Base-by-base conservation (phyloP, 2,797 vertebrate species). In the Myripristis jacobus region DNA sequence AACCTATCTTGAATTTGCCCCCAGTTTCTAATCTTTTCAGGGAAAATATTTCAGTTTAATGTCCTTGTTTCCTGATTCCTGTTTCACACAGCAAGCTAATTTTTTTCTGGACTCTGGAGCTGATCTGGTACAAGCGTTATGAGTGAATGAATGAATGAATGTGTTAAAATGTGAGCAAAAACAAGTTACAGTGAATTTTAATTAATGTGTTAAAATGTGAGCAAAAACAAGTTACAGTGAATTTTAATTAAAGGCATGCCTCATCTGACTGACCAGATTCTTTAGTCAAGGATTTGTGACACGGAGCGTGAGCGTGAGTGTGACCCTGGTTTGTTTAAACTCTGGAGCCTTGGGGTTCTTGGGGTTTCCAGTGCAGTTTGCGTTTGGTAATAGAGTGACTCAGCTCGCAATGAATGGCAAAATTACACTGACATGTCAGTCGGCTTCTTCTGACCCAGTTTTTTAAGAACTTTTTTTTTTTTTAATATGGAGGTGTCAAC, bases 1-100 rank as follows among this genome's bases (percentile, higher is more conserved):
- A 43, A 63, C 34, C 44, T 52, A 61, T 67, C 48, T 83, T 80
- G 78, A 57, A 76, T 82, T 84, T 76, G 80, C 80, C 83, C 80
- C 81, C 69, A 75, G 61, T 76, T 68, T 65, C 50, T 66, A 58
- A 75, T 69, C 43, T 55, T 19, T 74, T 54, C 79, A 70, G 59
- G 57, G 62, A 60, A 78, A 66, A 74, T 75, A 64, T 75, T 75
- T 68, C 6, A 34, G 41, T 56, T 57, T n/a, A n/a, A n/a, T n/a
- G n/a, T n/a, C n/a, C n/a, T n/a, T 51, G 54, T 22, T n/a, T 43
- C 36, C 58, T 38, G 21, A 38, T 44, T 29, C 24, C 47, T 59
- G 27, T 44, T 18, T 43, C 21, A 27, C 10, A 44, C 31, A 57
- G 3, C 36, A 41, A 22, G 36, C 6, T 12, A n/a, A 2, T 13